Evolutionary conservation across 2,888 invertebrate genomes (phyloP), one percentile per base, ranked within the genome.

Genomic region (Trichogramma dendrolimi): DNA sequence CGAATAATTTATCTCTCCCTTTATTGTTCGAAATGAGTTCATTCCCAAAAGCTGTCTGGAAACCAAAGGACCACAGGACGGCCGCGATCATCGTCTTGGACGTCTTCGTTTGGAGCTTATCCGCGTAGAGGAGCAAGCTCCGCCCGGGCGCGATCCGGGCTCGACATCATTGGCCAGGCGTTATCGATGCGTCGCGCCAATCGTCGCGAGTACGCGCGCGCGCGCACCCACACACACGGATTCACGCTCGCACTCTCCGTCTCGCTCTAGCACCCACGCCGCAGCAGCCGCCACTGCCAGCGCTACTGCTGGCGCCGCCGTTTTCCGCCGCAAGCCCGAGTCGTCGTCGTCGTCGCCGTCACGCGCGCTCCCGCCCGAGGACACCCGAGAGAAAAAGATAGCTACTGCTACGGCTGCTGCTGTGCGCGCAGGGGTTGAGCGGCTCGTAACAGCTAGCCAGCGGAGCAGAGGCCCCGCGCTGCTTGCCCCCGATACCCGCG

Each of bases 171-270:
- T 63, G 61, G 63, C 56, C 61, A 69, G 71, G 68, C 71, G 73
- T 73, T 77, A 77, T 88, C 79, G 87, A 86, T 75, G 85, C 86
- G 75, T 80, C 78, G 72, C 62, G 53, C 67, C 65, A 60, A 66
- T 61, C 55, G 64, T 83, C 81, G 73, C 82, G 81, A 75, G 82
- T 83, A 80, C 67, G 62, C 60, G 60, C 64, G 68, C 70, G 84
- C 83, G 77, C 83, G 83, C 85, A 81, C 75, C 69, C 69, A 66
- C 66, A 69, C 65, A 67, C 67, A 68, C 68, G 60, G 55, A 48
- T 4, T 6, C 48, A 48, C 5, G 5, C 5, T 11, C 27, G 48
- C 11, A 1, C 5, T 7, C 2, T 48, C 5, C 11, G 48, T 14
- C 4, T 4, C 50, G 40, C 55, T 48, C 52, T 53, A 27, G 27